Percentiles rank a stretch among this genome's conserved stretches.
Evolutionary conservation across 2,888 invertebrate genomes (phyloP).

Genomic region (Chaetoderma sp.): DNA sequence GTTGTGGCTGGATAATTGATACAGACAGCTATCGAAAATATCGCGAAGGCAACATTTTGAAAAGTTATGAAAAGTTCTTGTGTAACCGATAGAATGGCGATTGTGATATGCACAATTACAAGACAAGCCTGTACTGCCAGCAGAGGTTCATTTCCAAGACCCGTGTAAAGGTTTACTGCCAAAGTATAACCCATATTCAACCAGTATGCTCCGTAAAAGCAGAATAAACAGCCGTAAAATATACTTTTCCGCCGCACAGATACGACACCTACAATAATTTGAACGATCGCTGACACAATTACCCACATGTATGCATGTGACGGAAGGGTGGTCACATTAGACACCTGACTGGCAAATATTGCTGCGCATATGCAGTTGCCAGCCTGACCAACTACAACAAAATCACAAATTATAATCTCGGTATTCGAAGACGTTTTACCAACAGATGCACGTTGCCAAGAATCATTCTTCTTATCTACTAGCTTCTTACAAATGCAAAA

Average conservation of each 20-base stretch:
- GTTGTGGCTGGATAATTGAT: constrained; percentile 33
- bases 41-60: constrained; percentile 33
- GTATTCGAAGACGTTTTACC: too few species aligned
- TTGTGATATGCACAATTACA: constrained; percentile 33
- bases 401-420: constrained; percentile 25
- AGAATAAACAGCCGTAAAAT: constrained; percentile 36
- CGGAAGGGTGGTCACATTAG: constrained; percentile 28
- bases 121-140: constrained; percentile 40
- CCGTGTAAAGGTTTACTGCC: constrained; percentile 27
- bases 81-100: constrained; percentile 37
- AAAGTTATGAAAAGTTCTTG: constrained; percentile 40
- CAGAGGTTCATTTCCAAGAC: constrained; percentile 10
- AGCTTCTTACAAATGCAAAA: too few species aligned
- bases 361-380: constrained; percentile 44
- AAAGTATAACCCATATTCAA: constrained; percentile 38
- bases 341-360: constrained; percentile 41
- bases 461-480: too few species aligned
- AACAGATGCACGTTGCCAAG: too few species aligned
- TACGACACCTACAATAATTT: constrained; percentile 36
- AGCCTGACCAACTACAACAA: constrained; percentile 40
- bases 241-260: constrained; percentile 37
- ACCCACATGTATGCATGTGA: constrained; percentile 42
- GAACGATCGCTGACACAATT: constrained; percentile 39
- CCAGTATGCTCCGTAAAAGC: constrained; percentile 45
- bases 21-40: constrained; percentile 38